A percentile compares a stretch with the other conserved stretches of the same genome.
Conservation (phyloP, 2,888 invertebrate species). For the Lobophora halterata region DNA sequence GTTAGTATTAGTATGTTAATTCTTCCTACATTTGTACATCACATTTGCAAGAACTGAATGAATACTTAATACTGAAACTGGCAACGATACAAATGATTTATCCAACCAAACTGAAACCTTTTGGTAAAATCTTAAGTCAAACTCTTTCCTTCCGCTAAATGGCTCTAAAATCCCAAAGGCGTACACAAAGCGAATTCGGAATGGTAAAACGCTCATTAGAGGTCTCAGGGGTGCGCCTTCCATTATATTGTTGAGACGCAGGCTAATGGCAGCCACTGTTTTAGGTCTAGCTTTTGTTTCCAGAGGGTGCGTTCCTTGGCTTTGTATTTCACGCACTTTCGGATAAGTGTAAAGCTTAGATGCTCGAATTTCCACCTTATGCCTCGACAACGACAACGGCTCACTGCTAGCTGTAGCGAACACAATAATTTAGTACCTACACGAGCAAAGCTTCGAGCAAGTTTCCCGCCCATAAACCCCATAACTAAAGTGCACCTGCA, state of each 20-base stretch:
- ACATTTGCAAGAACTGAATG: no score
- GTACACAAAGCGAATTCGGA: conserved; percentile 31
- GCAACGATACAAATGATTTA: no score
- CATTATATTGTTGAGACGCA: conserved; percentile 74
- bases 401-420: no score
- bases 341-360: no score
- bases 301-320: conserved; percentile 2
- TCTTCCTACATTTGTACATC: no score
- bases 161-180: conserved; percentile 14
- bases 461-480: background rate
- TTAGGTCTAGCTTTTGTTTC: conserved; percentile 30
- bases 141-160: conserved; percentile 28
- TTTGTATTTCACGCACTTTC: conserved; percentile 9
- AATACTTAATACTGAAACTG: no score
- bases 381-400: no score
- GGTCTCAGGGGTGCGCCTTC: conserved; percentile 33
- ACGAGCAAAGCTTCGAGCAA: no score
- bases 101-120: no score
- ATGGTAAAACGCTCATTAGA: conserved; percentile 31
- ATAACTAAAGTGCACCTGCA: conserved; percentile 13
- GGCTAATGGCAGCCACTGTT: conserved; percentile 56
- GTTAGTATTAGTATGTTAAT: no score
- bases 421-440: no score
- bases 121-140: background rate
- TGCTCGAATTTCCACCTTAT: no score